Percentiles rank a stretch among this genome's conserved stretches.
Conservation (phyloP, 1,140 invertebrate genomes). For the Brachionus calyciflorus region DNA sequence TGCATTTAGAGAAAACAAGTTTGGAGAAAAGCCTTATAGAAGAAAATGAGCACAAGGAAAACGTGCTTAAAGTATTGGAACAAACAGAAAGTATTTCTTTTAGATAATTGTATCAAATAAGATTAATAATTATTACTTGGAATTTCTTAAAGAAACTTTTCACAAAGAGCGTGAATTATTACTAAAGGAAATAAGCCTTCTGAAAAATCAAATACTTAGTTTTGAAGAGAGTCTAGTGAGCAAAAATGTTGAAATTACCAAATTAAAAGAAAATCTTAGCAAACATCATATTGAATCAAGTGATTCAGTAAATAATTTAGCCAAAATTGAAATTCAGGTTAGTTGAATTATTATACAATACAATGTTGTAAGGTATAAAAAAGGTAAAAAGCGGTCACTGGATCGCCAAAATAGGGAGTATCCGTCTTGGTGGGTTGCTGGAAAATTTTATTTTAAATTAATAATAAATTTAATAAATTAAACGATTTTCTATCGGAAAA, state of each 20-base stretch:
- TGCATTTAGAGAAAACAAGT: background rate
- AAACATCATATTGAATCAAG: background rate
- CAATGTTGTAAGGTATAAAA: too few species aligned
- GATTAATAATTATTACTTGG: background rate
- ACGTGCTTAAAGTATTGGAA: background rate
- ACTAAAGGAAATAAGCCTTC: constrained; percentile 11
- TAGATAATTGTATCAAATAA: background rate
- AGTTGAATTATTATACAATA: too few species aligned
- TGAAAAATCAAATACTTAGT: constrained; percentile 3
- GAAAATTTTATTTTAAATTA: too few species aligned
- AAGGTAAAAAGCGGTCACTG: too few species aligned
- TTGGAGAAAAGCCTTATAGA: constrained; percentile 4
- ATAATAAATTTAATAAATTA: too few species aligned
- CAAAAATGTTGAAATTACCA: background rate
- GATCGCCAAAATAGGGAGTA: too few species aligned
- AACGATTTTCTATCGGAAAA: too few species aligned
- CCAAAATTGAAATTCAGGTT: constrained; percentile 21
- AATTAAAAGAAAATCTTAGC: background rate
- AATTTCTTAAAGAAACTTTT: background rate
- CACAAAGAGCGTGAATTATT: constrained; percentile 10
- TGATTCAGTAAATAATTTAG: background rate
- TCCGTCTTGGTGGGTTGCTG: too few species aligned
- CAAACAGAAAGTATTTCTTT: constrained; percentile 23
- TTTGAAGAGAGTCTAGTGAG: background rate
- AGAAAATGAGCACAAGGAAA: constrained; percentile 38